Percentiles rank a stretch among this genome's conserved stretches.
Conservation (phyloP, 2,797 vertebrate species). For the Acrossocheilus fasciatus region DNA sequence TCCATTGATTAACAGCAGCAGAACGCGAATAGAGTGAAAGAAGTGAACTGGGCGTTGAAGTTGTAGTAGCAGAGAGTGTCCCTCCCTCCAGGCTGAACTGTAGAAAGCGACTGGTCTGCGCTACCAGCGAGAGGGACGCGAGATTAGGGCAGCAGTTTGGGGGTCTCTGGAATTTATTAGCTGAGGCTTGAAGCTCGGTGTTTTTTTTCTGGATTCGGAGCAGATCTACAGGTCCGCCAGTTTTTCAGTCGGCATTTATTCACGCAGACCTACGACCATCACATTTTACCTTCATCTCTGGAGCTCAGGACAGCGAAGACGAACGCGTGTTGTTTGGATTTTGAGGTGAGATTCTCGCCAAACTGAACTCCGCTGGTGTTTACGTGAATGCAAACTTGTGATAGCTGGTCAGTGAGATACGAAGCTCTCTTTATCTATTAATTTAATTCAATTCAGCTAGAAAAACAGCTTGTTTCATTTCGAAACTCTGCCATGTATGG, state of each 20-base stretch:
- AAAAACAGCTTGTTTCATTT: neutral
- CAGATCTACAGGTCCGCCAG: conserved; percentile 49
- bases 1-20: conserved; percentile 7
- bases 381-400: conserved; percentile 8
- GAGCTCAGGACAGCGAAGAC: conserved; percentile 51
- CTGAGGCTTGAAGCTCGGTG: conserved; percentile 52
- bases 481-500: neutral
- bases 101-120: conserved; percentile 26
- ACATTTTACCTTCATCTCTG: conserved; percentile 49
- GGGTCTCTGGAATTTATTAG: conserved; percentile 71
- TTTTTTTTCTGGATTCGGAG: conserved; percentile 51
- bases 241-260: conserved; percentile 20
- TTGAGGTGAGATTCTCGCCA: conserved; percentile 70
- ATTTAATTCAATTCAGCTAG: neutral
- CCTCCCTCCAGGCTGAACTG: conserved; percentile 65
- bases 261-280: conserved; percentile 32
- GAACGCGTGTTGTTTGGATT: conserved; percentile 63
- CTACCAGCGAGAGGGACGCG: conserved; percentile 4
- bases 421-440: neutral
- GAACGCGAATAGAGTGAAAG: conserved; percentile 45
- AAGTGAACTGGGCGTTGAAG: conserved; percentile 31
- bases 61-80: conserved; percentile 46
- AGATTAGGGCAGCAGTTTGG: conserved; percentile 63
- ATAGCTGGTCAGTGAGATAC: neutral
- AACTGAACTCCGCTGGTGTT: conserved; percentile 23